Conservation (phyloP, 1,140 invertebrate genomes). For the Aradophagus sp. region DNA sequence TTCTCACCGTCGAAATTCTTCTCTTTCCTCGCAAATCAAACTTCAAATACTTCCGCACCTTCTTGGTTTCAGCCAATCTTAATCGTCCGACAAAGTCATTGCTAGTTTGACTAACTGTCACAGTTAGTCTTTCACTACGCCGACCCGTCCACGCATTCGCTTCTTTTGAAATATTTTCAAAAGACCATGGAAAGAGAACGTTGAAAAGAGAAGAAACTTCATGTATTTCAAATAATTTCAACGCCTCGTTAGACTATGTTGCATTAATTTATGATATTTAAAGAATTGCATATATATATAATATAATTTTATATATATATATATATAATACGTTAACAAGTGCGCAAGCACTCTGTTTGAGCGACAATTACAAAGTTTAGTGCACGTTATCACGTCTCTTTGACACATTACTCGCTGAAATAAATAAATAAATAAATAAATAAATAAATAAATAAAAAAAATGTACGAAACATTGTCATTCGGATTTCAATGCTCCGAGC, state of each 20-base stretch:
- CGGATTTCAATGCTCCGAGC: slow-evolving; percentile 40
- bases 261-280: slow-evolving; percentile 36
- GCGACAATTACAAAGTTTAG: slow-evolving; percentile 48
- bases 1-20: slow-evolving; percentile 28
- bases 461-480: slow-evolving; percentile 34
- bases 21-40: slow-evolving; percentile 40
- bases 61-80: slow-evolving; percentile 15
- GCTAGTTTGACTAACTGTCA: slow-evolving; percentile 68
- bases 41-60: slow-evolving; percentile 6
- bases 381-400: slow-evolving; percentile 50
- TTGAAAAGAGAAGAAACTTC: slow-evolving; percentile 1
- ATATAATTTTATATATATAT: slow-evolving; percentile 31
- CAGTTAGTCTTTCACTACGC: slow-evolving; percentile 70
- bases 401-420: slow-evolving; percentile 39
- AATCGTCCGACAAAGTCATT: slow-evolving; percentile 44
- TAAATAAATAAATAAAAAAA: slow-evolving; percentile 1
- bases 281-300: slow-evolving; percentile 32
- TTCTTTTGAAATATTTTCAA: slow-evolving; percentile 53
- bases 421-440: no score
- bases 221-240: slow-evolving; percentile 14
- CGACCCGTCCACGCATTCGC: slow-evolving; percentile 69
- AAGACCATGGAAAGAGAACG: slow-evolving; percentile 7
- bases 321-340: slow-evolving; percentile 44
- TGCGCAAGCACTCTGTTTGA: slow-evolving; percentile 46
- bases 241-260: slow-evolving; percentile 36